These are phyloP conservation scores for Gymnarchus niloticus DNA, from an alignment of 2,113 vertebrate species.

Conservation along the genomic window DNA sequence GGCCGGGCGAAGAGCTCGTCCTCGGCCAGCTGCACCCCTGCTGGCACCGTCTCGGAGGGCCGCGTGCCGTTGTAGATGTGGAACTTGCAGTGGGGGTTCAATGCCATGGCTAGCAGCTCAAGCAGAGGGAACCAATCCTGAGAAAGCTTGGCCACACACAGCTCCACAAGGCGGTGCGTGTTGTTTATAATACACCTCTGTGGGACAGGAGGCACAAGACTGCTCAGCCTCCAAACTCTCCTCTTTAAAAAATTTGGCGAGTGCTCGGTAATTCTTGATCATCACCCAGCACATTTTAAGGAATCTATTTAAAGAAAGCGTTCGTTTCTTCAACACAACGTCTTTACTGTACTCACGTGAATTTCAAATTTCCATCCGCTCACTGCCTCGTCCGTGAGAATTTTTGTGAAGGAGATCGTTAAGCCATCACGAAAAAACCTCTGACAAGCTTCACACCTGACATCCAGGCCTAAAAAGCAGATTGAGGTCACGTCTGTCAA, in stretches of 20 bases:
- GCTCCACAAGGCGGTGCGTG: slow-evolving; percentile 94
- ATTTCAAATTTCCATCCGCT: slow-evolving; percentile 99
- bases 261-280: background rate
- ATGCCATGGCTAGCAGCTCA: slow-evolving; percentile 98
- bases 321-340: background rate
- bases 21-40: slow-evolving; percentile 89
- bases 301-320: background rate
- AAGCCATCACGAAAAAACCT: slow-evolving; percentile 98
- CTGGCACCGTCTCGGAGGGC: slow-evolving; percentile 93
- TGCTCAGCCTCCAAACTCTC: background rate
- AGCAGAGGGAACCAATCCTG: slow-evolving; percentile 99
- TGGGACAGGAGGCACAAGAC: background rate
- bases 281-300: background rate
- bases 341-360: slow-evolving; percentile 79
- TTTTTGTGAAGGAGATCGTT: slow-evolving; percentile 99
- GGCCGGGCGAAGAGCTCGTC: slow-evolving; percentile 96
- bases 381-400: slow-evolving; percentile 97
- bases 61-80: slow-evolving; percentile 99
- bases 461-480: slow-evolving; percentile 80
- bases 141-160: slow-evolving; percentile 98
- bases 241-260: background rate
- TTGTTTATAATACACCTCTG: slow-evolving; percentile 99
- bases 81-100: slow-evolving; percentile 99
- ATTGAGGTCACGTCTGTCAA: background rate
- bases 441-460: slow-evolving; percentile 98